phyloP scores from a whole-genome alignment of 2,888 invertebrate species.

The Luffia ferchaultella region DNA sequence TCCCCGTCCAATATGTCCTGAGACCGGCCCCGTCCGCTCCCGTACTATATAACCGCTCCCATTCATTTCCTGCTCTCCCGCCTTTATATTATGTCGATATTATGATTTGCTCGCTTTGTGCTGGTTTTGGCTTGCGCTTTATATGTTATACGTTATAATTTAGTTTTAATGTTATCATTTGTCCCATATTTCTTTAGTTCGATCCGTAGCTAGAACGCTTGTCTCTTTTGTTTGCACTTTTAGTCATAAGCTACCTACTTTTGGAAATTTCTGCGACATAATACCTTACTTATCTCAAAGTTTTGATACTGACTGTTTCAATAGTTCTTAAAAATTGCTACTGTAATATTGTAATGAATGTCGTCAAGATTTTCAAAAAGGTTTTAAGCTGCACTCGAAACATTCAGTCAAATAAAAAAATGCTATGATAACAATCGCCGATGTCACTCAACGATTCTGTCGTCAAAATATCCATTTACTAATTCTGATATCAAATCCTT shows the following conservation, averaged over 20 bases:
- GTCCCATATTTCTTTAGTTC: neutral
- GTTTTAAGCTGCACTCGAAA: too few relatives aligned
- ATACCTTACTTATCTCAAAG: neutral
- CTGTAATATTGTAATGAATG: too few relatives aligned
- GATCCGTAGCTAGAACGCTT: neutral
- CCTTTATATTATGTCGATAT: constrained; percentile 43
- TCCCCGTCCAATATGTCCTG: neutral
- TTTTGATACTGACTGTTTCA: too few relatives aligned
- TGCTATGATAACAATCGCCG: too few relatives aligned
- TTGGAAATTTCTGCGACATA: neutral
- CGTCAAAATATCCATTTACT: too few relatives aligned
- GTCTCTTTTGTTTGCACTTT: neutral
- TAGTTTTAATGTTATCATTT: neutral
- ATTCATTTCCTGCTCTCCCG: constrained; percentile 34
- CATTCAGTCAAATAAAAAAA: too few relatives aligned
- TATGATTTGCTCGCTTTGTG: constrained; percentile 39
- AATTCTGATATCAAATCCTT: too few relatives aligned
- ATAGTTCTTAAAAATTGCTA: too few relatives aligned
- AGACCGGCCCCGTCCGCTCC: constrained; percentile 31
- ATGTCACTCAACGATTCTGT: too few relatives aligned
- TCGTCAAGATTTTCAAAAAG: too few relatives aligned
- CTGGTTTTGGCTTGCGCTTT: constrained; percentile 11
- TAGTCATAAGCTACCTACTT: neutral
- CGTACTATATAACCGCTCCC: constrained; percentile 26
- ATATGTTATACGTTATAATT: neutral